phyloP scores from a whole-genome alignment of 2,888 invertebrate genomes.

The Agrochola litura region DNA sequence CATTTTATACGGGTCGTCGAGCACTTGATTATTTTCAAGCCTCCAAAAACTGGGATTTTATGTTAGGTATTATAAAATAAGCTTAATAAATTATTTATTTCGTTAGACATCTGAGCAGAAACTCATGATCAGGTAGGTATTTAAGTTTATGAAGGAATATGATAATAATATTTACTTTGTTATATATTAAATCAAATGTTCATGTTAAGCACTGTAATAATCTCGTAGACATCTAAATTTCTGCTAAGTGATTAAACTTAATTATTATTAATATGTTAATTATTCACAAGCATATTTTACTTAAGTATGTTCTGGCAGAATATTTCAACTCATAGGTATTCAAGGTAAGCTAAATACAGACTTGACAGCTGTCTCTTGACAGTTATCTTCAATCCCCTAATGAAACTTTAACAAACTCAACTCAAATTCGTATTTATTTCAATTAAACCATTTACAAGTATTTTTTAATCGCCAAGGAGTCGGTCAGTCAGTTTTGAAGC shows the following conservation, averaged over 20 bases:
- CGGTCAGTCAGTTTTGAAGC: too few relatives aligned
- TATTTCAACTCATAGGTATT: background rate
- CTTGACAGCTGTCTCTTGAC: background rate
- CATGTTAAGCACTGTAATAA: background rate
- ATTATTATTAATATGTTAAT: background rate
- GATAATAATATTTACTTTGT: constrained; percentile 15
- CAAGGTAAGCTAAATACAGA: background rate
- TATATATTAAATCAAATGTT: constrained; percentile 17
- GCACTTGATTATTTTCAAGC: constrained; percentile 23
- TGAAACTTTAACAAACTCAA: background rate
- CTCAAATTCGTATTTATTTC: background rate
- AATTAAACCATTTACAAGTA: too few relatives aligned
- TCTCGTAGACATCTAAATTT: background rate
- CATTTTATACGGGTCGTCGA: constrained; percentile 31
- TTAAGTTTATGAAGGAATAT: constrained; percentile 3
- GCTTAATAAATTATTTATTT: constrained; percentile 13
- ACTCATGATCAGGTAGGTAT: background rate
- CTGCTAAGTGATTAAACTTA: background rate
- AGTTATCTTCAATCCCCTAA: background rate
- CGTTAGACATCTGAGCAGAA: constrained; percentile 18
- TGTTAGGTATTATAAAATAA: constrained; percentile 4
- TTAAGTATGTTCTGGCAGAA: background rate
- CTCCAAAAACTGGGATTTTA: constrained; percentile 5
- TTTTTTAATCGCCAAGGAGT: too few relatives aligned
- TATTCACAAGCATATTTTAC: constrained; percentile 1